Percentiles rank a stretch among this genome's conserved stretches.
These are phyloP conservation scores for Sebastes elongatus DNA, from an alignment of 2,797 vertebrate species.

Conservation along the genomic window DNA sequence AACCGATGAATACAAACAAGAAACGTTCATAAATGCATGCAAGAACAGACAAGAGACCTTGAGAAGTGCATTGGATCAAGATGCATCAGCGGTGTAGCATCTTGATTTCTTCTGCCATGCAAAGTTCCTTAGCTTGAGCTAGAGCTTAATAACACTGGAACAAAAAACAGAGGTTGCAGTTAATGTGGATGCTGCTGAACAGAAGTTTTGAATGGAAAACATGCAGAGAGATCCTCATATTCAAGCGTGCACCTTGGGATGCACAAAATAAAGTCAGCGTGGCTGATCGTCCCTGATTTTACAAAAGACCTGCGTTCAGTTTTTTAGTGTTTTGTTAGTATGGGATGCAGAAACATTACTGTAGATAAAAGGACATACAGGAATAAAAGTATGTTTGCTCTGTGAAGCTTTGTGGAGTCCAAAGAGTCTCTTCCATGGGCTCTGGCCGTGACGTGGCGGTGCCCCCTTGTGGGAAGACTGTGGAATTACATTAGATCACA, in stretches of 20 bases:
- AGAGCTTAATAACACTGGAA: slow-evolving; percentile 37
- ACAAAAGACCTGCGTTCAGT: background rate
- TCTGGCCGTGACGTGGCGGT: slow-evolving; percentile 60
- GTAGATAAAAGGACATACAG: slow-evolving; percentile 68
- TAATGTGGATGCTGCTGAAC: background rate
- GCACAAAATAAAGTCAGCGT: background rate
- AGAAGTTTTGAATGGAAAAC: background rate
- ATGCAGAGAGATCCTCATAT: slow-evolving; percentile 18
- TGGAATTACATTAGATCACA: slow-evolving; percentile 9
- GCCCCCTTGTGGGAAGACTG: slow-evolving; percentile 74
- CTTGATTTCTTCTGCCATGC: slow-evolving; percentile 52
- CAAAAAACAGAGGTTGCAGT: slow-evolving; percentile 11
- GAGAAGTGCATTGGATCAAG: slow-evolving; percentile 17
- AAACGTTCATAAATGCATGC: slow-evolving; percentile 12
- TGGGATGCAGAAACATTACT: background rate
- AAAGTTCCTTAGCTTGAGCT: slow-evolving; percentile 41
- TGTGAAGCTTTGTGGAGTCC: slow-evolving; percentile 77
- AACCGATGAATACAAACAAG: background rate
- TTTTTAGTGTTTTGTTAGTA: slow-evolving; percentile 42
- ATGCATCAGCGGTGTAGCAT: slow-evolving; percentile 17
- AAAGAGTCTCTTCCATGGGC: slow-evolving; percentile 82
- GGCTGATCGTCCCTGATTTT: background rate
- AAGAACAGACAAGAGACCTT: slow-evolving; percentile 32
- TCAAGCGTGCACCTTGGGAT: background rate
- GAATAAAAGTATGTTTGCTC: slow-evolving; percentile 58